These are phyloP conservation scores for Morelia viridis DNA, from an alignment of 2,797 vertebrate genomes.

Conservation along the genomic window DNA sequence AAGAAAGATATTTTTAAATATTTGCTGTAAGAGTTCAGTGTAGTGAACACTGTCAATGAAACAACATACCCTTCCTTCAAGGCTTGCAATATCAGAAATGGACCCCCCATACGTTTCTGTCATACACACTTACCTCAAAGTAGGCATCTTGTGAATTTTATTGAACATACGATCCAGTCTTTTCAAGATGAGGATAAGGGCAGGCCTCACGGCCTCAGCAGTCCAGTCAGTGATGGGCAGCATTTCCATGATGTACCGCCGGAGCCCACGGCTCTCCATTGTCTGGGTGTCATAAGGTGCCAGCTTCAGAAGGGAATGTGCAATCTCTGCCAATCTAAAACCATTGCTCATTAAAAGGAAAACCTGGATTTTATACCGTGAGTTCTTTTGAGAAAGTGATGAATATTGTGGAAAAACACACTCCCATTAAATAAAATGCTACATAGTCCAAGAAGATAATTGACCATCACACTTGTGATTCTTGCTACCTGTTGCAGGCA, in stretches of 20 bases:
- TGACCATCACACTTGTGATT: neutral
- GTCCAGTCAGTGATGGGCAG: constrained; percentile 98
- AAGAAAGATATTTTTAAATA: constrained; percentile 35
- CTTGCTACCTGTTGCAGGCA: neutral
- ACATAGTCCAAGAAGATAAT: neutral
- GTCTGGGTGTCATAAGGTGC: constrained; percentile 97
- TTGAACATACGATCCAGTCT: constrained; percentile 99
- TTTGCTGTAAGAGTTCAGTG: constrained; percentile 31
- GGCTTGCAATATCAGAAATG: constrained; percentile 61
- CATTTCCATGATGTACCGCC: constrained; percentile 98
- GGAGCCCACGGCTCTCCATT: constrained; percentile 95
- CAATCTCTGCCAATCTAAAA: constrained; percentile 92
- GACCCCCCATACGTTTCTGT: constrained; percentile 52
- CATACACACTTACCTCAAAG: constrained; percentile 88
- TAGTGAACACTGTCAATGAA: constrained; percentile 8
- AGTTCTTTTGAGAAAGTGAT: neutral
- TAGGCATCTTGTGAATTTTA: constrained; percentile 99
- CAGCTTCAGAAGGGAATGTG: constrained; percentile 95
- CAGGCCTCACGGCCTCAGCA: constrained; percentile 92
- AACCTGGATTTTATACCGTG: neutral
- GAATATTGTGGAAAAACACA: neutral
- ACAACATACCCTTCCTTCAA: constrained; percentile 65
- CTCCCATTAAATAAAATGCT: neutral
- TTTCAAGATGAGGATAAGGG: constrained; percentile 98
- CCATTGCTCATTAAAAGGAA: neutral